These are phyloP conservation scores for Potorous gilbertii DNA, from an alignment of 2,797 vertebrate species.

Conservation along the genomic window DNA sequence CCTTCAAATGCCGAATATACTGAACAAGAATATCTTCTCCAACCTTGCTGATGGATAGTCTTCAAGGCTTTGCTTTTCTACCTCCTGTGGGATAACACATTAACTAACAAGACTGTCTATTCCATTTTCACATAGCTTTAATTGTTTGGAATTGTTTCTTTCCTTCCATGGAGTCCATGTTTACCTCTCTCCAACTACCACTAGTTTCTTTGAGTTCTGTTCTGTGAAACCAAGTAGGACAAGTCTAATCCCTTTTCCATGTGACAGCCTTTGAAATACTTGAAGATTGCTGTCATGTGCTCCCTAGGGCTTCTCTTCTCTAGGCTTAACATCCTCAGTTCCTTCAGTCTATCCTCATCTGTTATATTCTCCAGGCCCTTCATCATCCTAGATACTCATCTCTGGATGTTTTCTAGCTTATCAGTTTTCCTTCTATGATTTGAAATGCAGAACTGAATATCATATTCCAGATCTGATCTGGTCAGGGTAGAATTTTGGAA, in stretches of 20 bases:
- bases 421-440: background rate
- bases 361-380: background rate
- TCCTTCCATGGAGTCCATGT: background rate
- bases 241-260: background rate
- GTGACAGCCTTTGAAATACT: background rate
- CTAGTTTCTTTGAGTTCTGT: background rate
- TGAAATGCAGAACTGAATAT: background rate
- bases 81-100: background rate
- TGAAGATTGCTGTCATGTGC: background rate
- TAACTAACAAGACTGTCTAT: background rate
- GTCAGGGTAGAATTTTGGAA: background rate
- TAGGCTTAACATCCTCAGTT: background rate
- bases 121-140: background rate
- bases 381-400: background rate
- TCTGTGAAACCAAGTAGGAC: background rate
- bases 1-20: background rate
- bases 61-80: background rate
- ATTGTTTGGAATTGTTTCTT: background rate
- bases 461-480: background rate
- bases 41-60: background rate
- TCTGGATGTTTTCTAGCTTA: background rate
- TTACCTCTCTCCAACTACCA: background rate
- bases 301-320: background rate
- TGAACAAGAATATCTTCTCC: background rate
- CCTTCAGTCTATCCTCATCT: background rate